Conservation (phyloP, 2,113 vertebrate genomes). For the Mesocricetus auratus region DNA sequence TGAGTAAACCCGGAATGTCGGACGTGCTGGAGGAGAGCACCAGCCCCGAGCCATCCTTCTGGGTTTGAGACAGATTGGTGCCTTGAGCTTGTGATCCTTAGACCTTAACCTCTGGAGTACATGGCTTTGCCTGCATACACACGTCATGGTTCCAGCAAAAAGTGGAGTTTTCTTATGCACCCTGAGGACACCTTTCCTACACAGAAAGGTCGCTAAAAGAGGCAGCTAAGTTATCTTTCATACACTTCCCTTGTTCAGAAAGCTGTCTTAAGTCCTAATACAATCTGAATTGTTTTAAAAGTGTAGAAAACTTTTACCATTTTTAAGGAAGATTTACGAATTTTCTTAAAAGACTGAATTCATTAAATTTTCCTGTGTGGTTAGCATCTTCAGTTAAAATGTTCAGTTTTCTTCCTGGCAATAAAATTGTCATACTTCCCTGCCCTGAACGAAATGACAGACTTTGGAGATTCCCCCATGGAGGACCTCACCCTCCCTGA, state of each 20-base stretch:
- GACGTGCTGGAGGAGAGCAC: neutral
- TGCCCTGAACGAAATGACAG: too few relatives aligned
- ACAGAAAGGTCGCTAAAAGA: neutral
- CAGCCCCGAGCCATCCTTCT: neutral
- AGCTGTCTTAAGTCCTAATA: neutral
- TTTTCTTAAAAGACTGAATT: conserved; percentile 25
- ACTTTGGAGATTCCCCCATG: too few relatives aligned
- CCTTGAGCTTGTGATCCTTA: neutral
- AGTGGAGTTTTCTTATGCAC: neutral
- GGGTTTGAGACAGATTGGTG: too few relatives aligned
- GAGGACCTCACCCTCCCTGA: too few relatives aligned
- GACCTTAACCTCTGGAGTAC: neutral
- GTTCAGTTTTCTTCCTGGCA: conserved; percentile 38
- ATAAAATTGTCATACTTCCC: neutral
- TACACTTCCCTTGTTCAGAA: conserved; percentile 44
- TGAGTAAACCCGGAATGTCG: neutral
- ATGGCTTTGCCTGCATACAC: fast-evolving
- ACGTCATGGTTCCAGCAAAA: neutral
- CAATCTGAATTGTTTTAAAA: conserved; percentile 37
- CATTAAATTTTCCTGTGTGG: conserved; percentile 26
- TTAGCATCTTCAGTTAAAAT: conserved; percentile 28
- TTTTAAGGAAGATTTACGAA: conserved; percentile 45
- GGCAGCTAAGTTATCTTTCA: conserved; percentile 31
- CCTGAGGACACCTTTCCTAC: neutral
- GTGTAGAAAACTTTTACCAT: neutral